These are phyloP conservation scores for Dasyprocta punctata DNA, from an alignment of 2,113 vertebrate genomes.

Conservation along the genomic window DNA sequence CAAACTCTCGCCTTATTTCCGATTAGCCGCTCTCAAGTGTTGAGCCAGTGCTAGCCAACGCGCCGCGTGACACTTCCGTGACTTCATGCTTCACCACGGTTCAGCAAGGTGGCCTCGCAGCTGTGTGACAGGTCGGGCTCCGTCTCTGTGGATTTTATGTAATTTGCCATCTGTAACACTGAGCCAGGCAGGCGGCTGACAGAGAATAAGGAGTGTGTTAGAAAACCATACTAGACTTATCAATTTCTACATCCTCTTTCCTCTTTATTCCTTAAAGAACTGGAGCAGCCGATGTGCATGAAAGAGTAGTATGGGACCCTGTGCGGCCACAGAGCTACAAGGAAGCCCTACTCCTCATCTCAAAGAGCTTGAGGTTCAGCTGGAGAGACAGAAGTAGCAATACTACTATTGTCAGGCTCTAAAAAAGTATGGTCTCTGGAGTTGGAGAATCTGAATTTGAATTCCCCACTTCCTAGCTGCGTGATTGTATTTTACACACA, in stretches of 20 bases:
- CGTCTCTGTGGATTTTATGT: neutral
- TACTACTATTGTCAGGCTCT: neutral
- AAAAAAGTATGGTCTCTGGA: neutral
- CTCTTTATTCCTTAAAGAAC: slow-evolving; percentile 1
- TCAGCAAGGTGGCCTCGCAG: neutral
- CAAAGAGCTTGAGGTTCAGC: neutral
- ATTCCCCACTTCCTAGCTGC: neutral
- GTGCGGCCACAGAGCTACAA: neutral
- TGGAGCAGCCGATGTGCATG: neutral
- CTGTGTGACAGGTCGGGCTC: neutral
- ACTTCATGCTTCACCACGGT: neutral
- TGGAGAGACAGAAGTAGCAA: neutral
- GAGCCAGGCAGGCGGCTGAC: neutral
- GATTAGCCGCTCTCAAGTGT: neutral
- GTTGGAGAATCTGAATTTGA: neutral
- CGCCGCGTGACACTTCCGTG: neutral
- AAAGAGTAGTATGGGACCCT: neutral
- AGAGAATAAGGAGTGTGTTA: neutral
- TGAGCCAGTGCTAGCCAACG: neutral
- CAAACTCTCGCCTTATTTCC: slow-evolving; percentile 53
- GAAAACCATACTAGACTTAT: neutral
- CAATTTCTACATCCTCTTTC: neutral
- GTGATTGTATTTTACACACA: neutral
- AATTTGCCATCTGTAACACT: neutral
- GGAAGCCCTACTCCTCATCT: neutral